phyloP scores from a whole-genome alignment of 2,113 vertebrate genomes.

The Aythya baeri region DNA sequence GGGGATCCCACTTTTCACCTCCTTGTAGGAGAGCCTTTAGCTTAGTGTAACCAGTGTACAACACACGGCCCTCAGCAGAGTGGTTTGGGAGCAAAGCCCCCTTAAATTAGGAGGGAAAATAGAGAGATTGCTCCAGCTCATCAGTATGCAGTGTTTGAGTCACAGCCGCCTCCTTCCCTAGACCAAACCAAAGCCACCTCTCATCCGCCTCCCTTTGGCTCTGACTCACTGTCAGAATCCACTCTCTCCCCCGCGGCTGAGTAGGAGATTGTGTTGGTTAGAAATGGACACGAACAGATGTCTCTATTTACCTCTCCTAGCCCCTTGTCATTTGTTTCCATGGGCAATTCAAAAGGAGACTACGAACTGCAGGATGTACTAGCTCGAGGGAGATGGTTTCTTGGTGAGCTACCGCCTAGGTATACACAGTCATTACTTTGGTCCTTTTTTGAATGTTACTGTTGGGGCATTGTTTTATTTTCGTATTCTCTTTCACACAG shows the following conservation, averaged over 20 bases:
- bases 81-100: neutral
- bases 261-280: constrained; percentile 37
- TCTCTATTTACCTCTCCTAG: constrained; percentile 38
- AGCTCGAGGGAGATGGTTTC: neutral
- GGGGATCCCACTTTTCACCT: neutral
- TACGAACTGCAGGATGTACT: neutral
- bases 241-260: constrained; percentile 21
- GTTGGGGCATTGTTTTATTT: neutral
- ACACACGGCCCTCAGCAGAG: neutral
- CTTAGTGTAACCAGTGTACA: neutral
- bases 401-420: accelerated
- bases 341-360: neutral
- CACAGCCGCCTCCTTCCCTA: neutral
- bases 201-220: constrained; percentile 15
- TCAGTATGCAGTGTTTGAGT: constrained; percentile 17
- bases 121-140: neutral
- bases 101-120: neutral
- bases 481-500: neutral
- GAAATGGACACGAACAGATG: constrained; percentile 56
- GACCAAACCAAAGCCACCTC: constrained; percentile 25
- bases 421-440: accelerated
- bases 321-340: neutral
- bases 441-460: neutral
- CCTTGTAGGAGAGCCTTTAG: neutral
- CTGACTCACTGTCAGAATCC: constrained; percentile 54